Evolutionary conservation across 2,113 vertebrate genomes (phyloP), one percentile per base, ranked within the genome.

Genomic region (Sakesphorus luctuosus): DNA sequence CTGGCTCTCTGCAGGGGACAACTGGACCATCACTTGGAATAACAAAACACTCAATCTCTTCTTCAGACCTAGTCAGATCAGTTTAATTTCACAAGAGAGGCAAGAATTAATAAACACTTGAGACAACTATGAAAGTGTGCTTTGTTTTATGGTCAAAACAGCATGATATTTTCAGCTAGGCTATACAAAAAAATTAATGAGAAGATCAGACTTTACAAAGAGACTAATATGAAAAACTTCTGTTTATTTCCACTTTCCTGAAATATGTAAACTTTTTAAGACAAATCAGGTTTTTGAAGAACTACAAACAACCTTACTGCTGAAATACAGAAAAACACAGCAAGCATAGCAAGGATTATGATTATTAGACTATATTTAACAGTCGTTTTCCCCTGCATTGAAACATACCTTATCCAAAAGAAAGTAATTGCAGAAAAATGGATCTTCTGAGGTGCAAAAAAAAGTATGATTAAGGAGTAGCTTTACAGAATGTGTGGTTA

Each of bases 111-210:
- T 75, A 73, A 90, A 36, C 56, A 13, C 16, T 67, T 25, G 5
- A 80, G 58, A 65, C 71, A 86, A 7, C 72, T 82, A 18, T 28
- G 67, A 25, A 94, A 46, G 79, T 40, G 29, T 7, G 81, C 63
- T 94, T 90, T 91, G 81, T 82, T 73, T 84, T 73, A 68, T 31
- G 62, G 74, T 77, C 62, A 82, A n/a, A 89, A 84, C 80, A 31
- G 13, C 21, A 79, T 7, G 5, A 7, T 33, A 46, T 72, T 90
- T 85, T 63, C 74, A 93, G 62, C 53, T 38, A 66, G n/a, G 53
- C 14, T n/a, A 29, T 59, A 19, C 18, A 36, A 7, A 85, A 19
- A 72, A 46, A 78, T 49, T 40, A 90, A 13, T 1, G 2, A 19
- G 15, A 33, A 71, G 44, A 25, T 71, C 9, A 18, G 63, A 18